Percentiles rank a stretch among this genome's conserved stretches.
Evolutionary conservation across 1,140 invertebrate species (phyloP).

Genomic region (Pararge aegeria): DNA sequence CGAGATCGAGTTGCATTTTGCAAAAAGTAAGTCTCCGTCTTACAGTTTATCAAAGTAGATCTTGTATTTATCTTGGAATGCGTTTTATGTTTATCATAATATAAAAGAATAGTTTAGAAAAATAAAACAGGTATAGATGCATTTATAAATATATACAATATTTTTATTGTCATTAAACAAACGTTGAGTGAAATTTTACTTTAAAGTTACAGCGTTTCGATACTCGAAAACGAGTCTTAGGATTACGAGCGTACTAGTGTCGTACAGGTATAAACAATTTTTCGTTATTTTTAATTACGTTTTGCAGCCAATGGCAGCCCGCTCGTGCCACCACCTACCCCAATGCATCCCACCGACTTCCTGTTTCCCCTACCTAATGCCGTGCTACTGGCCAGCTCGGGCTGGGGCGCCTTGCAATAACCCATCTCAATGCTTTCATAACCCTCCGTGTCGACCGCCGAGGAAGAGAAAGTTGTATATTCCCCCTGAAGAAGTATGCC

Average conservation of each 20-base stretch:
- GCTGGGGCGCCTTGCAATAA: conserved; percentile 57
- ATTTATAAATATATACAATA: too few relatives aligned
- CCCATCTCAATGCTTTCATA: conserved; percentile 62
- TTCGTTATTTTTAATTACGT: too few relatives aligned
- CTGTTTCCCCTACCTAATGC: conserved; percentile 65
- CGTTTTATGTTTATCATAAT: too few relatives aligned
- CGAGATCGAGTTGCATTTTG: conserved; percentile 46
- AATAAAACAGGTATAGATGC: too few relatives aligned
- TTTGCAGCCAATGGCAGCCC: conserved; percentile 51
- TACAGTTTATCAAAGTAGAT: conserved; percentile 25
- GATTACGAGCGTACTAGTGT: too few relatives aligned
- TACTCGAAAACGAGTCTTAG: too few relatives aligned
- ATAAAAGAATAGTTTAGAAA: too few relatives aligned
- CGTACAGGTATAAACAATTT: too few relatives aligned
- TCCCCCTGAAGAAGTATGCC: conserved; percentile 39
- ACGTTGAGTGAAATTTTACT: too few relatives aligned
- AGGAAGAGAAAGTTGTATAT: conserved; percentile 32
- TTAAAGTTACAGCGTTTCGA: too few relatives aligned
- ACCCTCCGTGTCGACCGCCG: conserved; percentile 53
- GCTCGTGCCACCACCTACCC: conserved; percentile 56
- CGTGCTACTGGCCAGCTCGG: conserved; percentile 62
- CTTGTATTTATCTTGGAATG: too few relatives aligned
- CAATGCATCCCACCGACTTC: conserved; percentile 55
- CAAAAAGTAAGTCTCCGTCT: conserved; percentile 29
- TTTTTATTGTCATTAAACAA: too few relatives aligned